Percentiles rank a stretch among this genome's conserved stretches.
Conservation (phyloP, 1,140 invertebrate genomes). For the Campoletis sonorensis region DNA sequence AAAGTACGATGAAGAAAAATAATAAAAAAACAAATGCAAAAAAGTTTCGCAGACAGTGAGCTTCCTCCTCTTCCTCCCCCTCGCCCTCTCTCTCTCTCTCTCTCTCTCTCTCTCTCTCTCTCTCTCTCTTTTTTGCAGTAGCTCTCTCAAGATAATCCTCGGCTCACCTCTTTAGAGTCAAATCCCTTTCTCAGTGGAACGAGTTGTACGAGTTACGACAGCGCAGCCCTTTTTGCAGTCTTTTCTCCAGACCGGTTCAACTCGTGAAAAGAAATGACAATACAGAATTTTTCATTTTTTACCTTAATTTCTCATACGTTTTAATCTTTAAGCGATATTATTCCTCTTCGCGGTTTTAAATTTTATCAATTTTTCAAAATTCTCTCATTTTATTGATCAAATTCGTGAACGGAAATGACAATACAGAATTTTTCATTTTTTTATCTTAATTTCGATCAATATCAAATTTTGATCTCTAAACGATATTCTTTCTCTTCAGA, state of each 20-base stretch:
- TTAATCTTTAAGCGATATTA: neutral
- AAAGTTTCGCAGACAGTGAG: slow-evolving; percentile 53
- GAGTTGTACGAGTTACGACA: slow-evolving; percentile 19
- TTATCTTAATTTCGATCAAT: too few species aligned
- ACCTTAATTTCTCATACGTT: slow-evolving; percentile 18
- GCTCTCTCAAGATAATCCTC: slow-evolving; percentile 59
- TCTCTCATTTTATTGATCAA: too few species aligned
- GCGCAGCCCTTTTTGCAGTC: slow-evolving; percentile 28
- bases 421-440: slow-evolving; percentile 25
- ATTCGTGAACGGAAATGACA: neutral
- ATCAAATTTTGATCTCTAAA: neutral
- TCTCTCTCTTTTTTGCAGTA: neutral
- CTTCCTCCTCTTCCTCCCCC: neutral
- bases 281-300: slow-evolving; percentile 24
- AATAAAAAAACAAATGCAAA: slow-evolving; percentile 20
- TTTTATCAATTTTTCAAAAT: too few species aligned
- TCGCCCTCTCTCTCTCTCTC: neutral
- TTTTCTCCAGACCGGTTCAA: neutral
- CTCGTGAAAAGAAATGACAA: neutral
- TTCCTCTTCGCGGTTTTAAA: too few species aligned
- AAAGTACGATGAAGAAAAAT: slow-evolving; percentile 41
- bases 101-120: neutral
- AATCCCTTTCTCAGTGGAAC: slow-evolving; percentile 43
- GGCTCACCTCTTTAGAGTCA: slow-evolving; percentile 55
- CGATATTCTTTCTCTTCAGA: neutral